Conservation (phyloP, 2,797 vertebrate species). For the Peromyscus aztecus region DNA sequence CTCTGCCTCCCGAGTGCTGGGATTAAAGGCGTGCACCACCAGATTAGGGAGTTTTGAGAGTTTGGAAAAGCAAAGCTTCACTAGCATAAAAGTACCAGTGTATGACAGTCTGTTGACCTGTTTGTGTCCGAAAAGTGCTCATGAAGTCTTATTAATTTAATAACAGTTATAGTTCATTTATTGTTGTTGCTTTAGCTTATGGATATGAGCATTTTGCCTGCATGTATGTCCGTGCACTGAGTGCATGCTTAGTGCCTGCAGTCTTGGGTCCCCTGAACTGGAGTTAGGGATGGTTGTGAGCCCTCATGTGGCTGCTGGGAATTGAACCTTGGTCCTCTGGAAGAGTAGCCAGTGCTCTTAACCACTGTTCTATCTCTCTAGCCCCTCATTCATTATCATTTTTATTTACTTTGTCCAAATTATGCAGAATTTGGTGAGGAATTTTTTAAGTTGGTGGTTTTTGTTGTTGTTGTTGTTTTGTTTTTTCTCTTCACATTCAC, state of each 20-base stretch:
- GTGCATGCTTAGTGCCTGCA: background rate
- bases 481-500: background rate
- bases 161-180: background rate
- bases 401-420: conserved; percentile 17
- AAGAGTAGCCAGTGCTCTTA: background rate
- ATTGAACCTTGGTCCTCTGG: background rate
- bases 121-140: background rate
- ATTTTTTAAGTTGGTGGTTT: background rate
- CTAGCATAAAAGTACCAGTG: background rate
- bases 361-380: background rate
- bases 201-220: background rate
- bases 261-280: background rate
- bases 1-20: too few relatives aligned
- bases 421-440: background rate
- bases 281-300: background rate
- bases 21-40: too few relatives aligned
- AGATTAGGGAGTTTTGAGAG: background rate
- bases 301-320: background rate
- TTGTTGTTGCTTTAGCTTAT: background rate
- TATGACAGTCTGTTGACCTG: background rate
- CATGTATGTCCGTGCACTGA: background rate
- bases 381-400: background rate
- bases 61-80: background rate
- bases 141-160: conserved; percentile 8
- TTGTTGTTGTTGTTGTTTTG: background rate